Base-by-base conservation (phyloP, 2,888 invertebrate species). In the Cecidostiba fungosa region DNA sequence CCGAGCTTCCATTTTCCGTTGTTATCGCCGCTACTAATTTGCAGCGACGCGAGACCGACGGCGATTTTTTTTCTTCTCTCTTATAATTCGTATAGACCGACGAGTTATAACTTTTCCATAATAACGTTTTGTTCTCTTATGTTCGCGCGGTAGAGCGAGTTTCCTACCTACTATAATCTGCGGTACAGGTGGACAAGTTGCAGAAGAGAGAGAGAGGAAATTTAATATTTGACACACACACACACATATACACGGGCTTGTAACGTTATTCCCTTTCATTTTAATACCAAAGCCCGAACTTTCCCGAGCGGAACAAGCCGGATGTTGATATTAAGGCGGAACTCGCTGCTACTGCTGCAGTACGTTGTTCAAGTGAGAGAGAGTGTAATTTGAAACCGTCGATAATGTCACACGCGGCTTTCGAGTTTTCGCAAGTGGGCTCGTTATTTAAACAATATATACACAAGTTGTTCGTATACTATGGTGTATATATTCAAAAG, bases 21-120 rank as follows among this genome's bases (percentile, higher is more conserved):
- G 72, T 32, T 62, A 62, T 74, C 43, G 81, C 12, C 66, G 26
- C 66, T 66, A 82, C 66, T 82, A 82, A 82, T 82, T 74, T 66
- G 62, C 74, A n/a, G 43, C 19, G 23, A 5, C 70, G 36, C 70
- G n/a, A 32, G n/a, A 19, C 23, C 66, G 4, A n/a, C 26, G 26
- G 2, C 19, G n/a, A 70, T 70, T 39, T 36, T 36, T 32, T 69
- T 19, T 14, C 12, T 29, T 69, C n/a, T 29, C 26, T 74, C n/a
- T 14, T 77, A 8, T 59, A n/a, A 59, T 59, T 59, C 54, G 23
- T 50, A 16, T 16, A 50, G 23, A 16, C 2, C 16, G 19, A 50
- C 50, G 16, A 14, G 50, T 50, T 1, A n/a, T n/a, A 19, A 54
- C n/a, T 54, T 54, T n/a, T 54, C 0, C 54, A 54, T 43, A 43